Conservation (phyloP, 64 coral and sea anemone species). For the Acropora yongei region DNA sequence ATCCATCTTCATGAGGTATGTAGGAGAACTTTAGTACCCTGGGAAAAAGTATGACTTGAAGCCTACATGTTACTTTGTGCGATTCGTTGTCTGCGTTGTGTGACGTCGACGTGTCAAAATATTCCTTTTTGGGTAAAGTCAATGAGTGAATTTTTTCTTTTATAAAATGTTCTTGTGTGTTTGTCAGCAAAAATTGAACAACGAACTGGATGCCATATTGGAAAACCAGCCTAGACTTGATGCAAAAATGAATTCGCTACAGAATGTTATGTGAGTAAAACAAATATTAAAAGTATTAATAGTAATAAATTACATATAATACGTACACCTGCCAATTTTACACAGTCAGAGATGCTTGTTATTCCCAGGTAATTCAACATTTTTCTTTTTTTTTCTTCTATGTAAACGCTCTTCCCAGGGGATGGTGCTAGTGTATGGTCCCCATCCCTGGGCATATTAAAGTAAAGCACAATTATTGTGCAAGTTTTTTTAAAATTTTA, state of each 20-base stretch:
- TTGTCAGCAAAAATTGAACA: constrained; percentile 88
- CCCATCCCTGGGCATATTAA: too few species aligned
- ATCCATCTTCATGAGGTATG: constrained; percentile 97
- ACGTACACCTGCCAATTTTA: too few species aligned
- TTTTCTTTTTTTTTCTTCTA: too few species aligned
- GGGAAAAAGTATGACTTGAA: background rate
- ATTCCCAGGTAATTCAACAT: too few species aligned
- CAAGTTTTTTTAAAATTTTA: too few species aligned
- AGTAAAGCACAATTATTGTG: too few species aligned
- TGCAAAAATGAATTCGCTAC: constrained; percentile 96
- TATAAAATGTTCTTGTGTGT: background rate
- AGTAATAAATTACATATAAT: too few species aligned
- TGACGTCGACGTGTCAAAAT: background rate
- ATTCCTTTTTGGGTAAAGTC: too few species aligned
- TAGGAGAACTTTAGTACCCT: background rate
- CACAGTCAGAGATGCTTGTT: too few species aligned
- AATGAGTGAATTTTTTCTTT: too few species aligned
- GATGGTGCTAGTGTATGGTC: too few species aligned
- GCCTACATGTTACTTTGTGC: background rate
- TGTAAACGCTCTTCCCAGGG: too few species aligned
- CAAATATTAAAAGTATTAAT: background rate
- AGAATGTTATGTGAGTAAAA: constrained; percentile 92
- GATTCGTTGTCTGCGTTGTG: background rate
- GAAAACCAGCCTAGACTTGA: constrained; percentile 94
- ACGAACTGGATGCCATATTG: constrained; percentile 89